Conservation (phyloP, 2,888 invertebrate genomes). For the Lucinisca nassula region DNA sequence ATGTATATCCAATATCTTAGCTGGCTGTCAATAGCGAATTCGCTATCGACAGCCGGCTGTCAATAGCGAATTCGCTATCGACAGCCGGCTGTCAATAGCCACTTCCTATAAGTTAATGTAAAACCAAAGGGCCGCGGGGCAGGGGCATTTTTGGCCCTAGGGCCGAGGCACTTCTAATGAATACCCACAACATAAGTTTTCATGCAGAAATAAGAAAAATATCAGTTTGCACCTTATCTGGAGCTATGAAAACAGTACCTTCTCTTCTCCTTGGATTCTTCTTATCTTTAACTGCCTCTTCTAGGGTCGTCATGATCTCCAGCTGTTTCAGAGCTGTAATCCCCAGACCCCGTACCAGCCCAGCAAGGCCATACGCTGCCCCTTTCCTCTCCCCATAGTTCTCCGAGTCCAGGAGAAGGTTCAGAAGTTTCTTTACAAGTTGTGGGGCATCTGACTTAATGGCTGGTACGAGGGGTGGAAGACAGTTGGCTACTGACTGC, state of each 20-base stretch:
- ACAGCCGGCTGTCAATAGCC: too few relatives aligned
- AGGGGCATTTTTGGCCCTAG: too few relatives aligned
- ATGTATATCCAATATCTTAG: too few relatives aligned
- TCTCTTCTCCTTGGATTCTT: conserved; percentile 98
- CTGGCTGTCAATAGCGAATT: too few relatives aligned
- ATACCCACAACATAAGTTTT: too few relatives aligned
- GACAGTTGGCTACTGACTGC: conserved; percentile 98
- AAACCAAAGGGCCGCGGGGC: too few relatives aligned
- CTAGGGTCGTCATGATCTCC: conserved; percentile 97
- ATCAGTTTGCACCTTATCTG: too few relatives aligned
- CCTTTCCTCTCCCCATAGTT: conserved; percentile 90
- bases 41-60: too few relatives aligned
- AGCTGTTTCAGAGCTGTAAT: conserved; percentile 98
- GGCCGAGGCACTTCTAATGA: too few relatives aligned
- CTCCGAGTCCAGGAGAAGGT: conserved; percentile 85
- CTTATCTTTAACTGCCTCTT: conserved; percentile 98
- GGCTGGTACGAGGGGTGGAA: conserved; percentile 97
- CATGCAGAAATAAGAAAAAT: too few relatives aligned
- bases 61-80: too few relatives aligned
- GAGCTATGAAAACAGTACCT: conserved; percentile 90
- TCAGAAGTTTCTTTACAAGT: conserved; percentile 94
- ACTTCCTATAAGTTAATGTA: too few relatives aligned
- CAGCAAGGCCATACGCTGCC: conserved; percentile 99
- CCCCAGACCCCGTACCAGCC: conserved; percentile 98
- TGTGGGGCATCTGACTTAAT: conserved; percentile 96